Percentiles rank a stretch among this genome's conserved stretches.
phyloP scores from a whole-genome alignment of 2,888 invertebrate genomes.

The Melieria picta region DNA sequence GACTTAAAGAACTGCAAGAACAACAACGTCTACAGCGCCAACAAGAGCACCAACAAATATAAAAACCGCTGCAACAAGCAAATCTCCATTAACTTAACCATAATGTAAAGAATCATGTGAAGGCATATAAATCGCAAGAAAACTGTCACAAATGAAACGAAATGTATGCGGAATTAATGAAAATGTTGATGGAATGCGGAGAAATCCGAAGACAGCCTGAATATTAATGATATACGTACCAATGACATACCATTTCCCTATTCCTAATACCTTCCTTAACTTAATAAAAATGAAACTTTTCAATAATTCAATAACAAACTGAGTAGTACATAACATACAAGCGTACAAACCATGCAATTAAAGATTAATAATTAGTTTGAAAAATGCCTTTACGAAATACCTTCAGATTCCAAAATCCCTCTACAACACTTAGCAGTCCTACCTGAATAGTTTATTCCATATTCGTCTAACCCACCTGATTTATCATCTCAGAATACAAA shows the following conservation, averaged over 20 bases:
- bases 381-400: too few relatives aligned
- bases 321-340: too few relatives aligned
- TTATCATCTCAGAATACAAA: too few relatives aligned
- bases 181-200: too few relatives aligned
- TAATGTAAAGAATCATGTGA: slow-evolving; percentile 15
- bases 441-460: too few relatives aligned
- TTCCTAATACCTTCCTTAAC: not conserved
- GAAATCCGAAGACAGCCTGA: too few relatives aligned
- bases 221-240: too few relatives aligned
- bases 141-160: slow-evolving; percentile 20
- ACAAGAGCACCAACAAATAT: slow-evolving; percentile 23
- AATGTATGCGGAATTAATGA: not conserved
- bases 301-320: not conserved
- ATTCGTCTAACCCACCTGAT: too few relatives aligned
- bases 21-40: slow-evolving; percentile 54
- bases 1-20: slow-evolving; percentile 65
- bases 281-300: not conserved
- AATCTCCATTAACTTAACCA: not conserved
- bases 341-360: too few relatives aligned
- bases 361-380: too few relatives aligned
- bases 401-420: too few relatives aligned
- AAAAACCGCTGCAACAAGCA: slow-evolving; percentile 21
- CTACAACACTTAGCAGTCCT: too few relatives aligned
- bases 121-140: slow-evolving; percentile 28
- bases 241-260: not conserved